These are phyloP conservation scores for Vanessa tameamea DNA, from an alignment of 1,140 invertebrate genomes.

Conservation along the genomic window DNA sequence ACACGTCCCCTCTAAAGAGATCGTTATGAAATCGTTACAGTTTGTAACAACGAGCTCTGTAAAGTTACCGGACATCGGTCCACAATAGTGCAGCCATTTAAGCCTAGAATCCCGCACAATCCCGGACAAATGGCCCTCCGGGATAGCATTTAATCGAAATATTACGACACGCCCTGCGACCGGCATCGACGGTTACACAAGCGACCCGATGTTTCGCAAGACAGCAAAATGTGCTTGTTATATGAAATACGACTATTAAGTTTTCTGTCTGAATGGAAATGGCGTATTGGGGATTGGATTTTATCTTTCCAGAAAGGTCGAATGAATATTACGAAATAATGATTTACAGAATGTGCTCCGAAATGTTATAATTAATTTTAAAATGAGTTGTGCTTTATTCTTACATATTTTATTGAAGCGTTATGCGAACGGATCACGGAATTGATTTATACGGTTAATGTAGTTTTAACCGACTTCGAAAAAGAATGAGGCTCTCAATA, in stretches of 20 bases:
- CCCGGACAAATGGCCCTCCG: constrained; percentile 30
- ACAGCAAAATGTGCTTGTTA: constrained; percentile 18
- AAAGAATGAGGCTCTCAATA: no score
- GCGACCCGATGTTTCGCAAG: constrained; percentile 6
- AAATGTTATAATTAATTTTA: no score
- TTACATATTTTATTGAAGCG: no score
- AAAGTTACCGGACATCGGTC: constrained; percentile 18
- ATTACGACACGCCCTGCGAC: constrained; percentile 23
- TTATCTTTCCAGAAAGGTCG: neutral
- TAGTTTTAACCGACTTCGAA: no score
- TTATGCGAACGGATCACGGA: no score
- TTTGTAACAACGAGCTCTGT: constrained; percentile 3
- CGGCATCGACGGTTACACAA: constrained; percentile 11
- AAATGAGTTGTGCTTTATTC: no score
- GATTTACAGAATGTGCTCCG: neutral
- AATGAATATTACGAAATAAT: constrained; percentile 4
- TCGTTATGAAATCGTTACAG: constrained; percentile 17
- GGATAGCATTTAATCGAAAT: constrained; percentile 29
- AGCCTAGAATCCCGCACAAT: constrained; percentile 27
- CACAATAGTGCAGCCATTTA: constrained; percentile 25
- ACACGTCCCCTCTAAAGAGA: neutral
- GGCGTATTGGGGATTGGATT: constrained; percentile 2
- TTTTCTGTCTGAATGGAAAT: constrained; percentile 17
- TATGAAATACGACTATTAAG: constrained; percentile 19
- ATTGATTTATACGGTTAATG: no score